These are phyloP conservation scores for Epirrita christyi DNA, from an alignment of 2,888 invertebrate species.

Conservation along the genomic window DNA sequence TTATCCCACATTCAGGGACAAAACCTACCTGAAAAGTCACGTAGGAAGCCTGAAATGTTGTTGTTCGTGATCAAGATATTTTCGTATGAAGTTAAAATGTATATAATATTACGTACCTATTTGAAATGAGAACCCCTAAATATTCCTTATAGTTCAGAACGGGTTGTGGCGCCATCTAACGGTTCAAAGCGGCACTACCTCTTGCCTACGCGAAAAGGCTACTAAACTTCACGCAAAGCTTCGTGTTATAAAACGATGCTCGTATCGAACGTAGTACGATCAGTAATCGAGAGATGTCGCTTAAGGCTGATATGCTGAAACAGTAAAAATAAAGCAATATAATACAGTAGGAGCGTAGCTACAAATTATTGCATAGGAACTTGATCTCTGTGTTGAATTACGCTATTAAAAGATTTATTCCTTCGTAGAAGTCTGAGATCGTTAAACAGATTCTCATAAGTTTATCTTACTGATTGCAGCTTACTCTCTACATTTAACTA, in stretches of 20 bases:
- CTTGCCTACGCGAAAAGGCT: slow-evolving; percentile 1
- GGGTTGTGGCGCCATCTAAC: slow-evolving; percentile 32
- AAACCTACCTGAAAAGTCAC: not conserved
- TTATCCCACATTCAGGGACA: not conserved
- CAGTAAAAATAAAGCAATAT: not conserved
- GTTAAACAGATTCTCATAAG: slow-evolving; percentile 4
- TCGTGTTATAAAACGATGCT: slow-evolving; percentile 5
- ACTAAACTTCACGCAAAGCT: slow-evolving; percentile 7
- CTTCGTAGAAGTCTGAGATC: slow-evolving; percentile 5
- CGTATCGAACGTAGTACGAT: slow-evolving; percentile 26
- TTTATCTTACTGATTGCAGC: not conserved
- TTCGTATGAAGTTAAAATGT: not conserved
- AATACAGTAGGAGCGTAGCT: not conserved
- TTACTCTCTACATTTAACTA: no score
- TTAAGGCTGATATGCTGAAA: slow-evolving; percentile 3
- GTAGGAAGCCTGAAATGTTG: not conserved
- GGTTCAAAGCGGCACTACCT: slow-evolving; percentile 21
- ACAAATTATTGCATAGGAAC: not conserved
- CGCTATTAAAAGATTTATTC: slow-evolving; percentile 7
- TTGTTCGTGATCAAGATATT: not conserved
- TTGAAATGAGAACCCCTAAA: no score
- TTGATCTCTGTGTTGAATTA: not conserved
- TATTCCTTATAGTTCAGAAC: not conserved
- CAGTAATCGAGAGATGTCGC: slow-evolving; percentile 51
- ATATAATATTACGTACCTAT: no score